A percentile compares a stretch with the other conserved stretches of the same genome.
Conservation (phyloP, 2,888 invertebrate genomes). For the Zygothrica quintamaculata region DNA sequence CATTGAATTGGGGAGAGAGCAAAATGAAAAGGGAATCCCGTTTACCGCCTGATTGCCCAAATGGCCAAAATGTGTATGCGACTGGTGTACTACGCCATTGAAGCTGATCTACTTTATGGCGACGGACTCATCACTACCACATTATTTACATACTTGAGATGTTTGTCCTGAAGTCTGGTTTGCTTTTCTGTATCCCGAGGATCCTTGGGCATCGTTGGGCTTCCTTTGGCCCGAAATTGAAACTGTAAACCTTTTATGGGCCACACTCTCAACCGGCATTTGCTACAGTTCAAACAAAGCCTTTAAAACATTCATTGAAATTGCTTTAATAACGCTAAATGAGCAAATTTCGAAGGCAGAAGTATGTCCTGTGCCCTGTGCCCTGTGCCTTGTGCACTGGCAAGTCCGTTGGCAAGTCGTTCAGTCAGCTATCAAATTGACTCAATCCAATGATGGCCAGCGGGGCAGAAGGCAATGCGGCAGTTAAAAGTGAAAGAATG, state of each 20-base stretch:
- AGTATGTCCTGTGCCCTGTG: too few relatives aligned
- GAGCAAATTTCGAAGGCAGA: slow-evolving; percentile 42
- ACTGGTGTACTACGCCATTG: slow-evolving; percentile 54
- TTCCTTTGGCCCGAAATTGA: slow-evolving; percentile 42
- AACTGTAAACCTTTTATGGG: slow-evolving; percentile 74
- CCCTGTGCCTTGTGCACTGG: background rate
- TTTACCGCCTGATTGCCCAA: slow-evolving; percentile 63
- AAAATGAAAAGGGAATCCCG: slow-evolving; percentile 55
- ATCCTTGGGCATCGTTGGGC: too few relatives aligned
- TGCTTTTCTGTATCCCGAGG: slow-evolving; percentile 42
- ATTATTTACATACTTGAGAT: slow-evolving; percentile 65
- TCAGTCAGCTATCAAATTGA: slow-evolving; percentile 68
- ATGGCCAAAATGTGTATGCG: slow-evolving; percentile 32
- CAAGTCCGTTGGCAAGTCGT: slow-evolving; percentile 28
- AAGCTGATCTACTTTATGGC: slow-evolving; percentile 5
- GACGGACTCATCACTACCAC: slow-evolving; percentile 23
- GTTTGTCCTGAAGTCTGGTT: slow-evolving; percentile 53
- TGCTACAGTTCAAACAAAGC: slow-evolving; percentile 48
- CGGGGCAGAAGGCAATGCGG: background rate
- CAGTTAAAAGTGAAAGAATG: background rate
- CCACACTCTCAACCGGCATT: slow-evolving; percentile 13
- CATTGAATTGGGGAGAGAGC: too few relatives aligned
- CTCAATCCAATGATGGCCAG: slow-evolving; percentile 45
- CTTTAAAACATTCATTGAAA: slow-evolving; percentile 78
- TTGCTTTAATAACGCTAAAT: slow-evolving; percentile 78